phyloP scores from a whole-genome alignment of 2,797 vertebrate species.

The Podargus strigoides region DNA sequence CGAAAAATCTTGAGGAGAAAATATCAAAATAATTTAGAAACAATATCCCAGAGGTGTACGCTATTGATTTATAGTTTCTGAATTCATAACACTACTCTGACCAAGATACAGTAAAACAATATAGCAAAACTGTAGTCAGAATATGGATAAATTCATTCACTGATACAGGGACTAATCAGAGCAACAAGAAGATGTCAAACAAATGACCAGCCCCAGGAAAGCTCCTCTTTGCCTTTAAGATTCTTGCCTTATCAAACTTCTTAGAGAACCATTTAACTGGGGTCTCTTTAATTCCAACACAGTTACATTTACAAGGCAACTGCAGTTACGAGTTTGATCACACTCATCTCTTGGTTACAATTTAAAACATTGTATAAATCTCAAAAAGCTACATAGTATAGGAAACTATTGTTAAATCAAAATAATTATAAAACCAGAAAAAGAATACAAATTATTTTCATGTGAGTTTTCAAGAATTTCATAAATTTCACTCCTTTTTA shows the following conservation, averaged over 20 bases:
- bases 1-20: neutral
- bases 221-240: neutral
- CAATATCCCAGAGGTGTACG: neutral
- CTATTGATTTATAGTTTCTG: neutral
- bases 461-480: neutral
- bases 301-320: neutral
- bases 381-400: neutral
- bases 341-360: neutral
- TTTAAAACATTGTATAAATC: neutral
- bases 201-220: neutral
- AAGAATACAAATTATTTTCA: neutral
- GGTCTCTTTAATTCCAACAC: neutral
- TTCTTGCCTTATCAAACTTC: neutral
- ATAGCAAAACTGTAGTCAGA: neutral
- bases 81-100: neutral
- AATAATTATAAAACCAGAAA: neutral
- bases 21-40: neutral
- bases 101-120: neutral
- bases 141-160: neutral
- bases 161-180: neutral
- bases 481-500: neutral
- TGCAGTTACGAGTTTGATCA: neutral
- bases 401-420: neutral
- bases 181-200: neutral
- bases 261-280: neutral